phyloP scores from a whole-genome alignment of 2,888 invertebrate genomes.

The Himalopsyche japonica region DNA sequence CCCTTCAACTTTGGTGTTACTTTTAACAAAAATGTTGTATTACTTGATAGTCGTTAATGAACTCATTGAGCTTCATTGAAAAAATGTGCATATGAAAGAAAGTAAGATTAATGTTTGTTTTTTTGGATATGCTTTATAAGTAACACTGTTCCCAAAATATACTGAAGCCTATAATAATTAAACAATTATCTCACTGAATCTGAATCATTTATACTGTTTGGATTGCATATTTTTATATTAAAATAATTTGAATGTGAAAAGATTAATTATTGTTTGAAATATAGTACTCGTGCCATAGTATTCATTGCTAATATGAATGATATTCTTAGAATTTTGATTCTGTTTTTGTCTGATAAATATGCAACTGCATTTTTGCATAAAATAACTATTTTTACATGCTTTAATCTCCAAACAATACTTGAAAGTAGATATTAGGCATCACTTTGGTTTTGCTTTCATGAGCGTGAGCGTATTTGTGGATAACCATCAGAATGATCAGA shows the following conservation, averaged over 20 bases:
- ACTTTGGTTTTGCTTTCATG: neutral
- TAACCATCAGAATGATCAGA: neutral
- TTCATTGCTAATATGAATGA: slow-evolving; percentile 20
- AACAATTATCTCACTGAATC: neutral
- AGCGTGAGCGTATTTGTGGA: neutral
- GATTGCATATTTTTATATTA: slow-evolving; percentile 13
- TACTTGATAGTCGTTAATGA: neutral
- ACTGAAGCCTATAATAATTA: neutral
- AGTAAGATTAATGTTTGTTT: neutral
- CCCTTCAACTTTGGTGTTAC: slow-evolving; percentile 13
- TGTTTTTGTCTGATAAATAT: neutral
- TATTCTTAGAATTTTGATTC: slow-evolving; percentile 4
- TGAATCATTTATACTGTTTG: neutral
- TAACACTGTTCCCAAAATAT: neutral
- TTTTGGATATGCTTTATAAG: neutral
- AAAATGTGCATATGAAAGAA: neutral
- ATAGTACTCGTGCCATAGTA: slow-evolving; percentile 36
- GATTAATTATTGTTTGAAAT: slow-evolving; percentile 15
- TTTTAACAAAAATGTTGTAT: neutral
- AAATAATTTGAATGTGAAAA: slow-evolving; percentile 14
- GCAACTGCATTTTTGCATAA: neutral
- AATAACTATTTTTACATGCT: neutral
- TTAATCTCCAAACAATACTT: neutral
- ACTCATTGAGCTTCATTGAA: neutral
- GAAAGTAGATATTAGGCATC: neutral